Conservation (phyloP, 2,888 invertebrate genomes). For the Tiliacea aurago region DNA sequence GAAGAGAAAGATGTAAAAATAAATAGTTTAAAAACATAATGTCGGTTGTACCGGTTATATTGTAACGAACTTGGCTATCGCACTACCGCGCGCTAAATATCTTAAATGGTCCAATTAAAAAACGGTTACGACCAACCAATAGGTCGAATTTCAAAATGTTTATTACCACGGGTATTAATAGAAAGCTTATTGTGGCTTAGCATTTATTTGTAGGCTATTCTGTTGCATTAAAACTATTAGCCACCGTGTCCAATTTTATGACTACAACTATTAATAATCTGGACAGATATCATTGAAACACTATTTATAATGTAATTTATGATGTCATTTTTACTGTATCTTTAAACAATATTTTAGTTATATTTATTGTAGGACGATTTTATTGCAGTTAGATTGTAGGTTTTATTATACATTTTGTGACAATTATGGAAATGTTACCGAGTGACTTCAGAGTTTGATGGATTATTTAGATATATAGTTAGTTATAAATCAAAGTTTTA, state of each 20-base stretch:
- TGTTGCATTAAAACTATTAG: conserved; percentile 60
- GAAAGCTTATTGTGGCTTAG: conserved; percentile 53
- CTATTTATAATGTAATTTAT: conserved; percentile 59
- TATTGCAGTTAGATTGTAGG: conserved; percentile 39
- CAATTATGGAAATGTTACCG: conserved; percentile 38
- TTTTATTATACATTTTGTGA: conserved; percentile 34
- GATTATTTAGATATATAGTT: not conserved
- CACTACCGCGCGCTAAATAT: conserved; percentile 55
- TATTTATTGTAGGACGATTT: conserved; percentile 48
- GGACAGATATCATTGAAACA: conserved; percentile 56
- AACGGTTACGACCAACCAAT: conserved; percentile 60
- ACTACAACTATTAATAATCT: conserved; percentile 57
- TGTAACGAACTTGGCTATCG: conserved; percentile 55
- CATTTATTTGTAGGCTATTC: conserved; percentile 61
- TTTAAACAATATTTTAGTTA: conserved; percentile 43
- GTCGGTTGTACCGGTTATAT: conserved; percentile 23
- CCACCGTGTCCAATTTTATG: conserved; percentile 54
- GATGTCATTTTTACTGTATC: conserved; percentile 54
- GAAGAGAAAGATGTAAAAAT: conserved; percentile 47
- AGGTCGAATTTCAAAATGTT: conserved; percentile 65
- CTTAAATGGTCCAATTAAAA: conserved; percentile 62
- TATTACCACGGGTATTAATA: conserved; percentile 56
- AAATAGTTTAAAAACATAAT: conserved; percentile 32
- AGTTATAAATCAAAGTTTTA: conserved; percentile 25
- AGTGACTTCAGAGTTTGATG: conserved; percentile 22